These are phyloP conservation scores for Mastigias papua DNA, from an alignment of 30 jellyfish, hydroid and myxozoan genomes.

Conservation along the genomic window DNA sequence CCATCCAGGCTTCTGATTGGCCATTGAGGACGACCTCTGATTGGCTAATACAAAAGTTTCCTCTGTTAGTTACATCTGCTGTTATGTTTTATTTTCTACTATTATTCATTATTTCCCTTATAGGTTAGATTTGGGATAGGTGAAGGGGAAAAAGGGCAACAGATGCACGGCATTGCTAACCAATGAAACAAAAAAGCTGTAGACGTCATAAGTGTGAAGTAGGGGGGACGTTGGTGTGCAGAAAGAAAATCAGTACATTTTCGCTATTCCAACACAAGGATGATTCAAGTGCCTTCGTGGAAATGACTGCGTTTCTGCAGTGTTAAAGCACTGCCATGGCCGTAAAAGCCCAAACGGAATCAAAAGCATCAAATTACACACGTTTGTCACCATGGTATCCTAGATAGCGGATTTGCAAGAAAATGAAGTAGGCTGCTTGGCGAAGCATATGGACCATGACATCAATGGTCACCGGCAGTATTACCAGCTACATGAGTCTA, in stretches of 20 bases:
- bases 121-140: constrained; percentile 37
- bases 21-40: too few species aligned
- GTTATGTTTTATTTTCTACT: neutral
- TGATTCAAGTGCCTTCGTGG: constrained; percentile 55
- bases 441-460: constrained; percentile 77
- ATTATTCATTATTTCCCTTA: neutral
- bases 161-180: constrained; percentile 28
- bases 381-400: constrained; percentile 68
- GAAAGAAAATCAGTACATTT: constrained; percentile 28
- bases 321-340: constrained; percentile 19
- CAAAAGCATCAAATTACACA: constrained; percentile 51
- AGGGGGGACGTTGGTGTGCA: constrained; percentile 51
- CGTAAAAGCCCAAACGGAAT: constrained; percentile 31
- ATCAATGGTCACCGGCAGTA: constrained; percentile 74
- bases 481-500: constrained; percentile 63
- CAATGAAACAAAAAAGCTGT: constrained; percentile 14
- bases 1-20: too few species aligned
- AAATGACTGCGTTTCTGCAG: constrained; percentile 56
- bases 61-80: too few species aligned
- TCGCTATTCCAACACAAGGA: constrained; percentile 73
- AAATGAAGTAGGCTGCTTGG: constrained; percentile 66
- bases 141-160: constrained; percentile 39
- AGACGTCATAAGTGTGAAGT: neutral
- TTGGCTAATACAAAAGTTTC: too few species aligned
- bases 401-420: constrained; percentile 63